These are phyloP conservation scores for Acanthurus lineatus DNA, from an alignment of 2,797 vertebrate species.

Conservation along the genomic window DNA sequence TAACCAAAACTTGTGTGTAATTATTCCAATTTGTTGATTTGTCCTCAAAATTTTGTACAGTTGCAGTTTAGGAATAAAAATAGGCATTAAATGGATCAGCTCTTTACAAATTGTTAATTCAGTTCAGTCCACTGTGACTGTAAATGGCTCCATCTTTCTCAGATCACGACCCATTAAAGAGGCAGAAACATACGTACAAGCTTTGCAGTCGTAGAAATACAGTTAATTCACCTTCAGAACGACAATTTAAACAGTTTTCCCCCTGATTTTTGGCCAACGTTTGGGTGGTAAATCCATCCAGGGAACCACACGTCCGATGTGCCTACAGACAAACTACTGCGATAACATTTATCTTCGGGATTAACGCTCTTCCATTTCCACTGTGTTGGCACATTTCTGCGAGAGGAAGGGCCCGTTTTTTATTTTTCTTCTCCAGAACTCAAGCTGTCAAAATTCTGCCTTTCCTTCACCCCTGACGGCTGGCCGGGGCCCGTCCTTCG, in stretches of 20 bases:
- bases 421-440: conserved; percentile 44
- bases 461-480: conserved; percentile 62
- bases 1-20: not conserved
- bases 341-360: conserved; percentile 77
- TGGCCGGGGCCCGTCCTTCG: conserved; percentile 16
- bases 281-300: conserved; percentile 45
- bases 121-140: not conserved
- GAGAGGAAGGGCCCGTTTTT: conserved; percentile 55
- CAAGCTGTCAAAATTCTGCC: conserved; percentile 74
- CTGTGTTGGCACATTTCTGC: conserved; percentile 75
- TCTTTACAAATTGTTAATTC: not conserved
- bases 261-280: conserved; percentile 6
- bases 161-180: not conserved
- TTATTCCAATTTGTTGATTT: not conserved
- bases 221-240: conserved; percentile 27
- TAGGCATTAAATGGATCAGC: not conserved
- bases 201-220: conserved; percentile 19
- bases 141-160: not conserved
- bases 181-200: not conserved
- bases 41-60: not conserved
- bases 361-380: conserved; percentile 72
- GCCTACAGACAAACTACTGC: conserved; percentile 52
- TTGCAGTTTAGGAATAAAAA: not conserved
- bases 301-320: conserved; percentile 48
- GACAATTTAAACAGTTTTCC: conserved; percentile 33